Evolutionary conservation across 1,140 invertebrate species (phyloP), one percentile per base, ranked within the genome.

Genomic region (Kradibia gibbosae): DNA sequence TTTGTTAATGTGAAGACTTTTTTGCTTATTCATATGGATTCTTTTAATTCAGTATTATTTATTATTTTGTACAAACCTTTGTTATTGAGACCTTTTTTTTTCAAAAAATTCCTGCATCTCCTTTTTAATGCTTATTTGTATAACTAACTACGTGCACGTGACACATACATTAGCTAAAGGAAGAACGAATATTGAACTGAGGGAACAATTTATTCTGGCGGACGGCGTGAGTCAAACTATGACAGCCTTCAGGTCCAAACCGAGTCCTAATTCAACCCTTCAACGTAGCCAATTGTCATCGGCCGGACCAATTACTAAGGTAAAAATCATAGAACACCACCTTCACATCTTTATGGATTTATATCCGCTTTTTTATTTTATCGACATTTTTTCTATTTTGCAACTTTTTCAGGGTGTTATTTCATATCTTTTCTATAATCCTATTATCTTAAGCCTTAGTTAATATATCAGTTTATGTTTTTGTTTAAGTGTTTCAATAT

Each of bases 151-250:
- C 87, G 86, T 92, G 92, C 92, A 93, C 91, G 92, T 91, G 92
- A 93, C 90, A 92, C 88, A 91, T 90, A 81, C 67, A 82, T 50
- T 94, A 91, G 98, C 98, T 92, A 99, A 99, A 93, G 98, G 98
- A 94, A 95, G 98, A 92, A 99, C 98, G 91, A 99, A 99, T 94
- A 97, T 99, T 92, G 98, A 99, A 93, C 95, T 99, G 89, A 94
- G 98, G 86, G 98, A 99, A 93, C 97, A 99, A 94, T 99, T 99
- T 93, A 98, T 99, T 91, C 93, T 99, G 93, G 97, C 98, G 86
- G 96, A 98, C 91, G 98, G 98, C 88, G 98, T 99, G 83, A 98
- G 97, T 89, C 98, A 99, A 93, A 96, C 96, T 88, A 98, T 99
- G 97, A 96, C 97, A 87, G 96, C 97, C 86, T 99, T 99, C 94